Evolutionary conservation across 2,888 invertebrate genomes (phyloP).

Genomic region (Hypercompe scribonia): DNA sequence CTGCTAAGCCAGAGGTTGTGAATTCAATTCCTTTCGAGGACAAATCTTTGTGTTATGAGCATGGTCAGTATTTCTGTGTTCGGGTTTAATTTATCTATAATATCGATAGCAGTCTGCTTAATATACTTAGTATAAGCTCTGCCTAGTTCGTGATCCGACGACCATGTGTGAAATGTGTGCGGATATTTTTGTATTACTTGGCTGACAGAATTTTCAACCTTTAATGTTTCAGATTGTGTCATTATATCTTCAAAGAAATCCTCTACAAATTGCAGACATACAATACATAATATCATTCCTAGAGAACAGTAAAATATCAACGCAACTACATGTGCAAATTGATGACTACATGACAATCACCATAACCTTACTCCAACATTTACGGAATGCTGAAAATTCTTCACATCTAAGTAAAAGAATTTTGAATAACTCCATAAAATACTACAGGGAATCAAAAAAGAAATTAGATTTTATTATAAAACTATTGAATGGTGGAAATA

Average conservation of each 20-base stretch:
- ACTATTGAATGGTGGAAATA: conserved; percentile 68
- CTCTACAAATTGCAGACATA: conserved; percentile 62
- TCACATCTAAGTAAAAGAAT: conserved; percentile 56
- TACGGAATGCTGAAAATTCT: conserved; percentile 56
- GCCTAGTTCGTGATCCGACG: too few relatives aligned
- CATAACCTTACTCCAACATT: conserved; percentile 65
- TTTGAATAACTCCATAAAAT: conserved; percentile 65
- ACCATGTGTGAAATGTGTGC: too few relatives aligned
- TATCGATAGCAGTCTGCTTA: too few relatives aligned
- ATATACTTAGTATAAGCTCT: too few relatives aligned
- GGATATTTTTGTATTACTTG: too few relatives aligned
- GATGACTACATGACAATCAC: conserved; percentile 69
- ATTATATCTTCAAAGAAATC: conserved; percentile 68
- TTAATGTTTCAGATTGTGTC: conserved; percentile 71
- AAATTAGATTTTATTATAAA: conserved; percentile 77
- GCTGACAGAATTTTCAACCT: too few relatives aligned
- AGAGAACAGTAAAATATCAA: conserved; percentile 70
- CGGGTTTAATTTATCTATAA: too few relatives aligned
- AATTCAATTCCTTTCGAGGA: too few relatives aligned
- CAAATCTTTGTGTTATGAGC: too few relatives aligned
- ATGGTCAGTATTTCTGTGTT: too few relatives aligned
- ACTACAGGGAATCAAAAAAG: conserved; percentile 75
- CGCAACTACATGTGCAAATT: conserved; percentile 65
- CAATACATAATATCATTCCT: conserved; percentile 66
- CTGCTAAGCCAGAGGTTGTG: too few relatives aligned